phyloP scores from a whole-genome alignment of 2,888 invertebrate species.

The Diogma glabrata region DNA sequence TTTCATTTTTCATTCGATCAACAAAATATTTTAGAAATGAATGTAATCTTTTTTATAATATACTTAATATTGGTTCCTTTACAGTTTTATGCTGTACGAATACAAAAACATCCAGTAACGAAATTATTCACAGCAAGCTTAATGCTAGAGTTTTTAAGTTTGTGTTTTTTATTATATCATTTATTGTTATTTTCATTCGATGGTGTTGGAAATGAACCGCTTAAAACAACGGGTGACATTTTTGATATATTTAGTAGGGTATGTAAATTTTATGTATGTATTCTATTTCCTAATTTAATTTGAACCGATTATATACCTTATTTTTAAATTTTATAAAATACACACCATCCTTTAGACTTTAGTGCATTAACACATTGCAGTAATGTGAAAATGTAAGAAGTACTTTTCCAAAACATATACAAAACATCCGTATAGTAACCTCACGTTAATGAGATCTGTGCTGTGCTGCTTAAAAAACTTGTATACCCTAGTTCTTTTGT shows the following conservation, averaged over 20 bases:
- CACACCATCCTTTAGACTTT: too few species aligned
- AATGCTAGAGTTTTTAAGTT: conserved; percentile 70
- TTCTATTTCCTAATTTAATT: too few species aligned
- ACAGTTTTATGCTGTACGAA: conserved; percentile 80
- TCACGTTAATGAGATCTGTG: too few species aligned
- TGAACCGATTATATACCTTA: too few species aligned
- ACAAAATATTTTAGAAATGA: conserved; percentile 84
- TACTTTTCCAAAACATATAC: too few species aligned
- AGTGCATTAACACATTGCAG: too few species aligned
- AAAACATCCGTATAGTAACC: too few species aligned
- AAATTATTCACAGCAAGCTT: conserved; percentile 81
- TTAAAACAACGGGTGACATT: conserved; percentile 82
- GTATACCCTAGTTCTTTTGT: too few species aligned
- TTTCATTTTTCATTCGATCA: conserved; percentile 96
- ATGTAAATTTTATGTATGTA: too few species aligned
- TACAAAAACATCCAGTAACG: conserved; percentile 85
- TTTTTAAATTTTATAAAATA: too few species aligned
- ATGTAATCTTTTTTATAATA: conserved; percentile 74
- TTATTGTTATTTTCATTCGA: conserved; percentile 82
- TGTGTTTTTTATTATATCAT: conserved; percentile 79
- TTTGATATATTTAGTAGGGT: conserved; percentile 85
- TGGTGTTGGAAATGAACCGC: conserved; percentile 72
- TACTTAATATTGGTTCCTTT: conserved; percentile 79
- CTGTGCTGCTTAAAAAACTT: too few species aligned
- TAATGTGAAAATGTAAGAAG: too few species aligned